Evolutionary conservation across 2,113 vertebrate species (phyloP).

Genomic region (Atlantisia rogersi): DNA sequence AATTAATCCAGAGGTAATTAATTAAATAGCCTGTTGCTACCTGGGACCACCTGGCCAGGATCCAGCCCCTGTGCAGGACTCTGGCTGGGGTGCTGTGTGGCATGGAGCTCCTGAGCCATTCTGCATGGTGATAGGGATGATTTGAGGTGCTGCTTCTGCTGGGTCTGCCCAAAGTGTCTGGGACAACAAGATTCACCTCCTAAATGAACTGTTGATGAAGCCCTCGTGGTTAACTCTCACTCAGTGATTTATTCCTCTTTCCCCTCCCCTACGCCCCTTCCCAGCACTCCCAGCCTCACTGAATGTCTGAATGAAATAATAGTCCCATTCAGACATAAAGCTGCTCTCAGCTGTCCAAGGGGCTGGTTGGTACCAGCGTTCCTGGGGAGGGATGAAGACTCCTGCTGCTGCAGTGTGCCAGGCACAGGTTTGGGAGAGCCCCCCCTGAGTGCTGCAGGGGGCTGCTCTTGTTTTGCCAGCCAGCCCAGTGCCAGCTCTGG

Average conservation of each 20-base stretch:
- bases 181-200: neutral
- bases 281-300: accelerated
- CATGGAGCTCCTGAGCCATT: neutral
- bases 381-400: neutral
- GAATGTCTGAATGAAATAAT: neutral
- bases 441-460: accelerated
- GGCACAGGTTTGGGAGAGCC: neutral
- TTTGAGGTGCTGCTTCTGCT: neutral
- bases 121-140: accelerated
- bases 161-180: neutral
- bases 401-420: neutral
- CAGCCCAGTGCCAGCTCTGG: neutral
- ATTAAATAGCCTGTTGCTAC: too few relatives aligned
- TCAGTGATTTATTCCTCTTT: neutral
- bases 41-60: too few relatives aligned
- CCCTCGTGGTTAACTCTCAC: neutral
- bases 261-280: neutral
- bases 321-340: neutral
- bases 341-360: neutral
- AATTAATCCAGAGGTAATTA: neutral
- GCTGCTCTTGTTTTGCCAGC: neutral
- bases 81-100: neutral
- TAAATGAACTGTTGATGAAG: neutral
- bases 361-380: neutral
- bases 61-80: neutral